Percentiles rank a stretch among this genome's conserved stretches.
phyloP scores from a whole-genome alignment of 2,888 invertebrate genomes.

The Synanthedon vespiformis region DNA sequence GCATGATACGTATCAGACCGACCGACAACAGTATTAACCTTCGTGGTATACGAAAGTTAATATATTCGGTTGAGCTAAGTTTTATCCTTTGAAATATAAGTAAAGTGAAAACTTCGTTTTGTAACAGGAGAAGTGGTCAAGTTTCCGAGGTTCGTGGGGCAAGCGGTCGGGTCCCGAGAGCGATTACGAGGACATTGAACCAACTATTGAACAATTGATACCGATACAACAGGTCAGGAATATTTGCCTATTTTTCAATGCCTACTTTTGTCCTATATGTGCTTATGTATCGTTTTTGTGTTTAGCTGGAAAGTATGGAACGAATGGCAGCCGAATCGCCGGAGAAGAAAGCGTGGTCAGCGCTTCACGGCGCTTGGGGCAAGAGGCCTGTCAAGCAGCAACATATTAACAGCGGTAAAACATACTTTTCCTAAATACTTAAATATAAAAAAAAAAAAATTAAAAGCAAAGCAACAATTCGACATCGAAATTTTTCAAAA shows the following conservation, averaged over 20 bases:
- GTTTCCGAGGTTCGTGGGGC: constrained; percentile 78
- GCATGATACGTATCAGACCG: too few species aligned
- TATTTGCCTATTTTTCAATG: neutral
- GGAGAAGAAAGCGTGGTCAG: constrained; percentile 77
- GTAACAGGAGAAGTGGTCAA: constrained; percentile 73
- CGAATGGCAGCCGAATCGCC: constrained; percentile 30
- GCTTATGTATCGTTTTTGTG: neutral
- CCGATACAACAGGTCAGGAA: constrained; percentile 37
- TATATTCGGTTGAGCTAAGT: too few species aligned
- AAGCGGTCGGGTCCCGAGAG: constrained; percentile 61
- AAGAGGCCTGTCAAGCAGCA: constrained; percentile 71
- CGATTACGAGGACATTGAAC: constrained; percentile 54
- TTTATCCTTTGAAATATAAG: too few species aligned
- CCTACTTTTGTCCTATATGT: neutral
- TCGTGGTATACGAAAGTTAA: too few species aligned
- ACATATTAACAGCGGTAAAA: constrained; percentile 43
- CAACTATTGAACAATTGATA: constrained; percentile 37
- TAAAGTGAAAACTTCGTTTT: too few species aligned
- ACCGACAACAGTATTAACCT: too few species aligned
- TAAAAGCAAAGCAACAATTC: too few species aligned
- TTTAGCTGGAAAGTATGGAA: constrained; percentile 10
- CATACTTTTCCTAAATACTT: too few species aligned
- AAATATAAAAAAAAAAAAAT: too few species aligned
- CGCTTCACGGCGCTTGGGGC: constrained; percentile 80
- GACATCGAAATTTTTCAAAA: too few species aligned